Conservation (phyloP, 2,888 invertebrate species). For the Gortyna flavago region DNA sequence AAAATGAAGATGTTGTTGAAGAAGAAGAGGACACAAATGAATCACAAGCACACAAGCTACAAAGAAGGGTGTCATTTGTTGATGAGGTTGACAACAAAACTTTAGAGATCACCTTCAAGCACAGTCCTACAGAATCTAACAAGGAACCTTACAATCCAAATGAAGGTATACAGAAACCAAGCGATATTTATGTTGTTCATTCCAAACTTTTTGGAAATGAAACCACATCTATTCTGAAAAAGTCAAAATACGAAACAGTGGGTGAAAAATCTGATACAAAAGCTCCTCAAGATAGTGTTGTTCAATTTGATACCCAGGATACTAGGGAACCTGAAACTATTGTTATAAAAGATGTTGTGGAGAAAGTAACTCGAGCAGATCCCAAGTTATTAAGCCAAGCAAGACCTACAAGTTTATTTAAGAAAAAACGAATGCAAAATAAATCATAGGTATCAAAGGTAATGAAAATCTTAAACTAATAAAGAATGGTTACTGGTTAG, state of each 20-base stretch:
- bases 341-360: constrained; percentile 80
- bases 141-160: constrained; percentile 73
- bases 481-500: background rate
- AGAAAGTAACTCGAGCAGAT: constrained; percentile 70
- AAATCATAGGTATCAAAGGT: constrained; percentile 63
- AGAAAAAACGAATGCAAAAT: constrained; percentile 81
- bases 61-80: constrained; percentile 83
- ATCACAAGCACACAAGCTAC: constrained; percentile 59
- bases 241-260: constrained; percentile 75
- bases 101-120: constrained; percentile 81
- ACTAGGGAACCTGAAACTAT: constrained; percentile 70
- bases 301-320: constrained; percentile 25
- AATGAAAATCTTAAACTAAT: background rate
- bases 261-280: constrained; percentile 10
- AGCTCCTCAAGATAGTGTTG: constrained; percentile 28
- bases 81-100: constrained; percentile 83
- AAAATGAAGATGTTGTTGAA: constrained; percentile 73
- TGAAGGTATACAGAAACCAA: constrained; percentile 83
- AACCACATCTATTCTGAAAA: constrained; percentile 84
- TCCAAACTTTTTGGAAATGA: constrained; percentile 73
- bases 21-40: constrained; percentile 47
- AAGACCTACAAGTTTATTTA: constrained; percentile 84
- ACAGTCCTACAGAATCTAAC: constrained; percentile 75
- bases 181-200: constrained; percentile 83
- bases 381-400: constrained; percentile 67